Percentiles rank a stretch among this genome's conserved stretches.
These are phyloP conservation scores for Eurytemora carolleeae DNA, from an alignment of 1,140 invertebrate species.

Conservation along the genomic window DNA sequence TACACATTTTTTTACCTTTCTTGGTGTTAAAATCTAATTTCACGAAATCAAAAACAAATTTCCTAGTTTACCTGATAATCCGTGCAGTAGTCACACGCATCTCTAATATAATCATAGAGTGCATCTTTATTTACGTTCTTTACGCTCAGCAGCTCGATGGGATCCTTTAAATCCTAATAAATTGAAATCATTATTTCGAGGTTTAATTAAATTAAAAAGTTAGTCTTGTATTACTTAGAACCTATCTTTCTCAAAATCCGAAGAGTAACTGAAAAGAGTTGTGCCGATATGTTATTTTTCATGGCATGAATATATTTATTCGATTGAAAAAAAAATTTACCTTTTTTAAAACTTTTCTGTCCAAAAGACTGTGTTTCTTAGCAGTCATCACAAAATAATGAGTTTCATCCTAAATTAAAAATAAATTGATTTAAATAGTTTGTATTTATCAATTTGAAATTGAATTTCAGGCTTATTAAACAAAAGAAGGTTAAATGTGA, in stretches of 20 bases:
- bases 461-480: too few species aligned
- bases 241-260: slow-evolving; percentile 1
- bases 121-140: slow-evolving; percentile 79
- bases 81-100: slow-evolving; percentile 90
- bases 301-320: too few species aligned
- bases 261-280: slow-evolving; percentile 8
- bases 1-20: too few species aligned
- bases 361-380: slow-evolving; percentile 79
- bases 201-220: background rate
- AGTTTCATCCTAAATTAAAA: slow-evolving; percentile 50
- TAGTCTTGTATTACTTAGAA: background rate
- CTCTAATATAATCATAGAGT: slow-evolving; percentile 67
- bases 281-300: background rate
- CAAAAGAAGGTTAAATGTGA: too few species aligned
- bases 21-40: too few species aligned
- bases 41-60: too few species aligned
- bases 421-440: too few species aligned
- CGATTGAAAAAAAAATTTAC: too few species aligned
- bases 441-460: too few species aligned
- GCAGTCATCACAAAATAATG: slow-evolving; percentile 99
- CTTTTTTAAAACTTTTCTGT: slow-evolving; percentile 57
- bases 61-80: slow-evolving; percentile 51
- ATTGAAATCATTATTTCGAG: background rate
- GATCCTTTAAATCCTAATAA: slow-evolving; percentile 38
- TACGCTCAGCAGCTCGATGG: slow-evolving; percentile 55